Evolutionary conservation across 2,888 invertebrate species (phyloP).

Genomic region (Tineola bisselliella): DNA sequence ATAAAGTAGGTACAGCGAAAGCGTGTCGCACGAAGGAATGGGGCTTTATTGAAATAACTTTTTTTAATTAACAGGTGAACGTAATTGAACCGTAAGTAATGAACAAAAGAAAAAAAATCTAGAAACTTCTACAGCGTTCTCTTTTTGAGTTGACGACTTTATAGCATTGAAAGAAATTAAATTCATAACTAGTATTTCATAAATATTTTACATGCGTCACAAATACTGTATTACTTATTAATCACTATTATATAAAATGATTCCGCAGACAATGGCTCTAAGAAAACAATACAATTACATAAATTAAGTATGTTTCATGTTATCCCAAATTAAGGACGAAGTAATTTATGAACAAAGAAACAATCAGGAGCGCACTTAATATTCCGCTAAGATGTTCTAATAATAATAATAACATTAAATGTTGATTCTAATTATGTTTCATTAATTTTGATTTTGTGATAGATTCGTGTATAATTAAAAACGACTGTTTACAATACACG

Average conservation of each 20-base stretch:
- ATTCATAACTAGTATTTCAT: too few species aligned
- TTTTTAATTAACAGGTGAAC: background rate
- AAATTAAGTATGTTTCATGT: too few species aligned
- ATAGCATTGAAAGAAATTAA: too few species aligned
- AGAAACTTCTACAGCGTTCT: background rate
- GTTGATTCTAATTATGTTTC: background rate
- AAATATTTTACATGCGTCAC: too few species aligned
- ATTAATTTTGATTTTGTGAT: background rate
- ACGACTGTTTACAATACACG: background rate
- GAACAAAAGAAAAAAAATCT: background rate
- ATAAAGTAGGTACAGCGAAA: too few species aligned
- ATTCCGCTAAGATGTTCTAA: background rate
- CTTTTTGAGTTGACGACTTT: background rate
- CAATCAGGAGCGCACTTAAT: background rate
- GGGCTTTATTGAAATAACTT: background rate
- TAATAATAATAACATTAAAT: background rate
- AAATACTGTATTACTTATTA: too few species aligned
- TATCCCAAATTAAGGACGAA: too few species aligned
- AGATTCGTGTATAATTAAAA: background rate
- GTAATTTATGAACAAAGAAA: background rate
- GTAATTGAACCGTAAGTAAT: background rate
- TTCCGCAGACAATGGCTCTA: too few species aligned
- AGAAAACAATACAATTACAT: too few species aligned
- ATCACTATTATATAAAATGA: too few species aligned
- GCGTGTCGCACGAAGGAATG: background rate